Evolutionary conservation across 2,113 vertebrate species (phyloP).

Genomic region (Phalacrocorax brasilianus): DNA sequence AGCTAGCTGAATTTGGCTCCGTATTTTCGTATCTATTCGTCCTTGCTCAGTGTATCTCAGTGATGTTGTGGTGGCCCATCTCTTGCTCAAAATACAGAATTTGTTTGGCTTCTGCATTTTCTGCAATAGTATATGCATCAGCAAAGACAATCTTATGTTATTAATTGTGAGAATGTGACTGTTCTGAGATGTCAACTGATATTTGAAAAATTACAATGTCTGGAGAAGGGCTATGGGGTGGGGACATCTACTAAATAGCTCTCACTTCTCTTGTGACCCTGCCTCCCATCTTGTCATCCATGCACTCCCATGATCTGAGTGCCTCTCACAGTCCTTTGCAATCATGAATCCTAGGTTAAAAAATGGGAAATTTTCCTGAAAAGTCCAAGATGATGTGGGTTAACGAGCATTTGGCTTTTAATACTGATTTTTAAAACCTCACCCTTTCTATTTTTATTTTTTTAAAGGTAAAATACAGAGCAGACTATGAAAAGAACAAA

Average conservation of each 20-base stretch:
- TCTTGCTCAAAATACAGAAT: neutral
- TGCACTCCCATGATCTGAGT: neutral
- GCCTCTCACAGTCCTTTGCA: neutral
- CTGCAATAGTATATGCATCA: neutral
- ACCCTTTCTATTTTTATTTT: slow-evolving; percentile 13
- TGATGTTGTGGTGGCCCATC: neutral
- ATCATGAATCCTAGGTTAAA: neutral
- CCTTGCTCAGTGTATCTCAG: neutral
- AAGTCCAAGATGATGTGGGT: neutral
- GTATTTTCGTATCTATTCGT: neutral
- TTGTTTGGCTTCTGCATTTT: neutral
- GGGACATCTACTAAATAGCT: neutral
- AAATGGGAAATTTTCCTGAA: neutral
- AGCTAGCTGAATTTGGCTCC: neutral
- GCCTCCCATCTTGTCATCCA: neutral
- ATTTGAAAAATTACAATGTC: neutral
- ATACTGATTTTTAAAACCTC: neutral
- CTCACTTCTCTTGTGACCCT: neutral
- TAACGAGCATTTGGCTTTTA: neutral
- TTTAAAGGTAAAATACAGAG: slow-evolving; percentile 90
- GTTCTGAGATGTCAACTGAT: neutral
- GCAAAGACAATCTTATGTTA: neutral
- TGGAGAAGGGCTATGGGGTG: neutral
- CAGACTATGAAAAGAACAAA: slow-evolving; percentile 92
- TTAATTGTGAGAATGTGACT: neutral